Base-by-base conservation (phyloP, 2,113 vertebrate species). In the Suncus etruscus region DNA sequence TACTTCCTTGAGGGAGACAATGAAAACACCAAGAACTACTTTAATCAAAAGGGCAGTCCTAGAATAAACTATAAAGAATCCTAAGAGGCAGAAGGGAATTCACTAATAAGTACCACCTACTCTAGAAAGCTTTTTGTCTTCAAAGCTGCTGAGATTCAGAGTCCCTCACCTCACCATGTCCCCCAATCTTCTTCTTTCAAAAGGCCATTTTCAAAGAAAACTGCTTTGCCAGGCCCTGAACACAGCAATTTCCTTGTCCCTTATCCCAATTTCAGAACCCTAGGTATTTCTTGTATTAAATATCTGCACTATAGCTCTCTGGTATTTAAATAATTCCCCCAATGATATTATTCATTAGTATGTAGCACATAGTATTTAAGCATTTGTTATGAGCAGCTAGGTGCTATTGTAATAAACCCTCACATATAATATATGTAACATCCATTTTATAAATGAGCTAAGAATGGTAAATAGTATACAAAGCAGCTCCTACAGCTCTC, bases 121-220 rank as follows among this genome's bases (percentile, higher is more conserved):
- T 54, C 51, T 15, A 15, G 51, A 54, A 54, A 15, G 51, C 51
- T 12, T 54, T 54, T 54, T 15, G 10, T 54, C 51, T 54, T 54
- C 51, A 54, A 54, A 54, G 15, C 15, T 15, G 15, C 51, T 54
- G 51, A 54, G 51, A 54, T 54, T 54, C 8, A 54, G 51, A 54
- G 51, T 54, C 10, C 51, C 31, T 27, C 7, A 54, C 68, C 66
- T 89, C 27, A 58, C 74, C 8, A 6, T 1, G 3, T 11, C 32
- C 32, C 54, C 81, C 47, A 18, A 24, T 32, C 66, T 68, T n/a
- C 58, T 31, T 4, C 29, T 27, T 27, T 1, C 24, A 11, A 89
- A 39, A 92, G 32, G 68, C 11, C 48, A 24, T 80, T 89, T 89
- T 48, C 75, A 85, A 68, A 69, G 24, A 29, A 74, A 85, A 68